Evolutionary conservation across 2,888 invertebrate species (phyloP).

Genomic region (Tricholauxania praeusta): DNA sequence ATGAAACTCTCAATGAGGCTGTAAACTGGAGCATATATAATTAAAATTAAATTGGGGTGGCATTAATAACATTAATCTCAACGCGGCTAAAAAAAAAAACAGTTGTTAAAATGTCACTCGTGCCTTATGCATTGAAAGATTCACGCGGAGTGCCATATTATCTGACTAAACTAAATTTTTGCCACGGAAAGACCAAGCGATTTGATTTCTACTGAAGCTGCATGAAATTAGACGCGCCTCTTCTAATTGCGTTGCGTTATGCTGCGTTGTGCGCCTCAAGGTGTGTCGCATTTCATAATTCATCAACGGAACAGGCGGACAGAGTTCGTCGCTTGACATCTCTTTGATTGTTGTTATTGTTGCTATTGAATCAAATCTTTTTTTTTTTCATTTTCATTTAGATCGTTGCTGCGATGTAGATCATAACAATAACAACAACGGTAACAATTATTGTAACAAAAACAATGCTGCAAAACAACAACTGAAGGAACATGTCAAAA

Average conservation of each 20-base stretch:
- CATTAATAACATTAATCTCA: too few species aligned
- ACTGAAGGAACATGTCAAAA: slow-evolving; percentile 9
- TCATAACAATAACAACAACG: slow-evolving; percentile 20
- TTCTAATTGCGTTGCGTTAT: slow-evolving; percentile 30
- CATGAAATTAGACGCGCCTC: slow-evolving; percentile 36
- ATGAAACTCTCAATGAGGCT: too few species aligned
- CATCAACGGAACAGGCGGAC: slow-evolving; percentile 47
- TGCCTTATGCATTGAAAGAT: too few species aligned
- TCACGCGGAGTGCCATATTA: too few species aligned
- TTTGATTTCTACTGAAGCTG: slow-evolving; percentile 15
- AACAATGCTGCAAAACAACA: neutral
- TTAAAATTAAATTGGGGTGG: too few species aligned
- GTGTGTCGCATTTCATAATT: slow-evolving; percentile 51
- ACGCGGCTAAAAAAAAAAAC: too few species aligned
- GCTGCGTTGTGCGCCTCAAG: slow-evolving; percentile 41
- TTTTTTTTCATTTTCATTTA: slow-evolving; percentile 6
- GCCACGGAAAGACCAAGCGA: neutral
- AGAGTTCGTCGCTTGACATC: slow-evolving; percentile 39
- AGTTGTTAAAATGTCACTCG: too few species aligned
- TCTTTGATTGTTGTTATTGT: slow-evolving; percentile 25
- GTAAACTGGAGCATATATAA: too few species aligned
- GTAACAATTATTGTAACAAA: slow-evolving; percentile 9
- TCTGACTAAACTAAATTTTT: too few species aligned
- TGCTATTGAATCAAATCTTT: slow-evolving; percentile 15
- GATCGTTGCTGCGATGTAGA: slow-evolving; percentile 26